phyloP scores from a whole-genome alignment of 2,797 vertebrate species.

The Neosilurus hyrtlii region DNA sequence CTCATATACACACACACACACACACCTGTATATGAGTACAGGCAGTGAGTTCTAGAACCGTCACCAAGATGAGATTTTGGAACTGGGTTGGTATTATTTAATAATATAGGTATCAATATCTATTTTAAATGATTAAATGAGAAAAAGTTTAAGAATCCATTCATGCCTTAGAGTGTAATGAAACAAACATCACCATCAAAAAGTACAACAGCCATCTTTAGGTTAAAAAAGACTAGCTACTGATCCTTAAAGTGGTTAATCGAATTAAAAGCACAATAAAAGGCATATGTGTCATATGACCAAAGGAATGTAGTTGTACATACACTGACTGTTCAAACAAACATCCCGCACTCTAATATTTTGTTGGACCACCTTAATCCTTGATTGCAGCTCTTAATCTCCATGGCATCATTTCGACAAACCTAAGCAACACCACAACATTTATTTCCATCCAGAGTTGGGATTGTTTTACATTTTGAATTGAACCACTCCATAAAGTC shows the following conservation, averaged over 20 bases:
- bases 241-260: background rate
- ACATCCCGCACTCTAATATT: no score
- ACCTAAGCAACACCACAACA: no score
- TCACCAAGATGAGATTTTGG: background rate
- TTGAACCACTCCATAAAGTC: no score
- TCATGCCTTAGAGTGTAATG: no score
- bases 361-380: no score
- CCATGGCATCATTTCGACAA: no score
- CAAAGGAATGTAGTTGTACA: background rate
- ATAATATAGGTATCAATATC: background rate
- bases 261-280: background rate
- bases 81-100: background rate
- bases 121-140: background rate
- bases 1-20: background rate
- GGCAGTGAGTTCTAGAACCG: background rate
- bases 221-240: background rate
- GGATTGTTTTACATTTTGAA: no score
- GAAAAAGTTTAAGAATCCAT: background rate
- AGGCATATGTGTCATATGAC: background rate
- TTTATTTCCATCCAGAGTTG: no score
- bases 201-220: background rate
- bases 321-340: no score
- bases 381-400: no score
- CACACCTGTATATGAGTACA: background rate
- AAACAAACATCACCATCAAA: background rate